Evolutionary conservation across 1,140 invertebrate species (phyloP).

Genomic region (Oreohelix idahoensis): DNA sequence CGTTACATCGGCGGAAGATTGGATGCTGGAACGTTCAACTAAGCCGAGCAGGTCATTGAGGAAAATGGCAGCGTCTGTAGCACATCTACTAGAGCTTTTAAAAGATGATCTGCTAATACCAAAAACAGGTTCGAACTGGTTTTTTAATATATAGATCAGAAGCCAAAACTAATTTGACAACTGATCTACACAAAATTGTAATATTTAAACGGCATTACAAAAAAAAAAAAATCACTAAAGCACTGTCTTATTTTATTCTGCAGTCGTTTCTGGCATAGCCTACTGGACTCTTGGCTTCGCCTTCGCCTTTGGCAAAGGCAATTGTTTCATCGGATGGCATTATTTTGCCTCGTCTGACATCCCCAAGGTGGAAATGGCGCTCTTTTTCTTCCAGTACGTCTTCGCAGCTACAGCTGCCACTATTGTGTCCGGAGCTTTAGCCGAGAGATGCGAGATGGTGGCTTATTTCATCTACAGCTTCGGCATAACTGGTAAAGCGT

Average conservation of each 20-base stretch:
- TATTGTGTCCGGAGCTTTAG: constrained; percentile 77
- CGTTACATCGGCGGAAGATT: no score
- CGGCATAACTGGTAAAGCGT: constrained; percentile 74
- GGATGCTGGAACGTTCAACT: no score
- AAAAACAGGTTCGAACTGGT: no score
- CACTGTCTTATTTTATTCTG: background rate
- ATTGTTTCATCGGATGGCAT: constrained; percentile 62
- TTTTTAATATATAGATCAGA: no score
- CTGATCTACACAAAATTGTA: no score
- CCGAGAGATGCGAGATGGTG: constrained; percentile 77
- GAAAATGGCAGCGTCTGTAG: no score
- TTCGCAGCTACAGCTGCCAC: constrained; percentile 70
- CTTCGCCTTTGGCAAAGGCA: constrained; percentile 75
- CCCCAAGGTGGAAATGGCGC: constrained; percentile 47
- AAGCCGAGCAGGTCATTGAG: no score
- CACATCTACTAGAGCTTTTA: no score
- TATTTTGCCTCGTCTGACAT: constrained; percentile 52
- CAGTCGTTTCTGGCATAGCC: constrained; percentile 75
- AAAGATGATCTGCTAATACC: no score
- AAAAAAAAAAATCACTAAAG: no score
- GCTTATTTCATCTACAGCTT: constrained; percentile 78
- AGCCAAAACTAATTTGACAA: no score
- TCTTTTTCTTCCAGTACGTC: constrained; percentile 68
- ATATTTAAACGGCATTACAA: no score
- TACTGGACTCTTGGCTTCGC: constrained; percentile 78